Evolutionary conservation across 2,888 invertebrate genomes (phyloP).

Genomic region (Anagyrus pseudococci): DNA sequence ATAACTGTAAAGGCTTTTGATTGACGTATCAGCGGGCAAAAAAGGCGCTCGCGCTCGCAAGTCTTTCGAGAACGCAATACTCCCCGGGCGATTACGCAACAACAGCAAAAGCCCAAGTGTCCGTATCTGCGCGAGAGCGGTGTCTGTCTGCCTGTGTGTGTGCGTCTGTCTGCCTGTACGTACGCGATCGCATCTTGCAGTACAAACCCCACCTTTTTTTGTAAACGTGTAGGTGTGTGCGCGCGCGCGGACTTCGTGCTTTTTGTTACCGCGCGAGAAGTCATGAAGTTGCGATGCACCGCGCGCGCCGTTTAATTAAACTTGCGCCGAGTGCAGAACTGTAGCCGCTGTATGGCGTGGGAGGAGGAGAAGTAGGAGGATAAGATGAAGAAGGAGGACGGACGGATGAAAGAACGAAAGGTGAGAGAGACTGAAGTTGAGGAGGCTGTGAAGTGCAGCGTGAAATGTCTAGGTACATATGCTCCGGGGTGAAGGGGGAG

Average conservation of each 20-base stretch:
- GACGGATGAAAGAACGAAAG: neutral
- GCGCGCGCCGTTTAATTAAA: slow-evolving; percentile 19
- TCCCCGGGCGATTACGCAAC: slow-evolving; percentile 44
- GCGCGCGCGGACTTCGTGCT: neutral
- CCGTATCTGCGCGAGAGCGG: no score
- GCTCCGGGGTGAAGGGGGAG: no score
- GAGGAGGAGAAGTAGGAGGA: neutral
- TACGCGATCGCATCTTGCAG: neutral
- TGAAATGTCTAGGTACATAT: no score
- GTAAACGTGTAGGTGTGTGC: neutral
- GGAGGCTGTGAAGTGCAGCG: no score
- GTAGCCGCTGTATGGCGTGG: neutral
- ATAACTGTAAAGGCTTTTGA: slow-evolving; percentile 52
- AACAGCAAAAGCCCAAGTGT: no score
- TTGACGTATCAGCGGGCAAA: slow-evolving; percentile 48
- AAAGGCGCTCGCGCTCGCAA: slow-evolving; percentile 42
- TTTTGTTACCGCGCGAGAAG: neutral
- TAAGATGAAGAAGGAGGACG: neutral
- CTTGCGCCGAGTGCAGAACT: no score
- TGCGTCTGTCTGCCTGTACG: no score
- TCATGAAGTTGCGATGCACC: neutral
- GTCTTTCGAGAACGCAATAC: slow-evolving; percentile 36
- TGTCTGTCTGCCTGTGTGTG: no score
- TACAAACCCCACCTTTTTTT: neutral
- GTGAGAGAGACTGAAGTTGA: no score